Evolutionary conservation across 2,888 invertebrate genomes (phyloP).

Genomic region (Lasioglossum calceatum): DNA sequence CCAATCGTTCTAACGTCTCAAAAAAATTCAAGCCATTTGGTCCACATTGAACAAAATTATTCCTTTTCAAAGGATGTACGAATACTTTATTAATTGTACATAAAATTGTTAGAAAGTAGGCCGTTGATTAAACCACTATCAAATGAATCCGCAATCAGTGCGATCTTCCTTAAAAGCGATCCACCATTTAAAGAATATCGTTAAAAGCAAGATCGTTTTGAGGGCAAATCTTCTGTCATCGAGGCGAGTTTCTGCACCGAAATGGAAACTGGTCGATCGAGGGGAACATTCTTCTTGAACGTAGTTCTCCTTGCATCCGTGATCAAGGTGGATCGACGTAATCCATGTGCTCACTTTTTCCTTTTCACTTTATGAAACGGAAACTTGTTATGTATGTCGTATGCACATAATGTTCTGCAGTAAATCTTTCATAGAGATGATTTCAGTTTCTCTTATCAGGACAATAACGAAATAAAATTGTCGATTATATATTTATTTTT

Average conservation of each 20-base stretch:
- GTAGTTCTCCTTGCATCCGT: conserved; percentile 55
- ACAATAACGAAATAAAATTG: not conserved
- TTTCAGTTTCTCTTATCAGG: not conserved
- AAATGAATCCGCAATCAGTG: conserved; percentile 27
- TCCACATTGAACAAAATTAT: too few species aligned
- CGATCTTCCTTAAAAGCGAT: conserved; percentile 41
- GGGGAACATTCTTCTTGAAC: conserved; percentile 28
- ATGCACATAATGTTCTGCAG: not conserved
- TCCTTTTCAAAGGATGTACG: too few species aligned
- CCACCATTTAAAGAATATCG: conserved; percentile 44
- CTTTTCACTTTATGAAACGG: not conserved
- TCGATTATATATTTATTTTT: not conserved
- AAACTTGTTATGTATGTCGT: not conserved
- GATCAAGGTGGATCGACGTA: conserved; percentile 58
- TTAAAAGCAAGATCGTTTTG: conserved; percentile 46
- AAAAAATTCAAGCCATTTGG: too few species aligned
- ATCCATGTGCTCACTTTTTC: conserved; percentile 17
- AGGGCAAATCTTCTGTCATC: conserved; percentile 48
- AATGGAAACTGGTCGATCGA: conserved; percentile 53
- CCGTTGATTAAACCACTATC: conserved; percentile 28
- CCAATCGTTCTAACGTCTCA: too few species aligned
- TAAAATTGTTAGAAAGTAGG: conserved; percentile 37
- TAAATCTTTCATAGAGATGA: not conserved
- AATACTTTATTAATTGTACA: too few species aligned
- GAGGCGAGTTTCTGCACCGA: conserved; percentile 30